Evolutionary conservation across 2,888 invertebrate genomes (phyloP).

Genomic region (Agriopis aurantiaria): DNA sequence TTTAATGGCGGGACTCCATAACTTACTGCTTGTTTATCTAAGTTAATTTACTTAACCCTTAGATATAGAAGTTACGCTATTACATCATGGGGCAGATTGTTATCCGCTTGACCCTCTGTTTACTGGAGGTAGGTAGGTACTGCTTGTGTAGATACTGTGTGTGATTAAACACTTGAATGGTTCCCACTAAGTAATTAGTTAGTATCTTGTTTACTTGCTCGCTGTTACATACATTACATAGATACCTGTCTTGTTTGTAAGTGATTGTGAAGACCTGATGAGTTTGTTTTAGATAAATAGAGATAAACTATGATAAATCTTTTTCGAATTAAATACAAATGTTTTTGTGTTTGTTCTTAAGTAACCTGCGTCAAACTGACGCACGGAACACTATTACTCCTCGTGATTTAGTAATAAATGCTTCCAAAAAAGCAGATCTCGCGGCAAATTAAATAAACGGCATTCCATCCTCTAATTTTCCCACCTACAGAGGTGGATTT

Average conservation of each 20-base stretch:
- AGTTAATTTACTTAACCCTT: conserved; percentile 32
- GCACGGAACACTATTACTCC: too few species aligned
- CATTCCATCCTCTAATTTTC: too few species aligned
- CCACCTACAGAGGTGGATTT: too few species aligned
- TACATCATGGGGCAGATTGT: conserved; percentile 13
- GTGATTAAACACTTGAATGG: conserved; percentile 25
- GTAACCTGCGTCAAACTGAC: background rate
- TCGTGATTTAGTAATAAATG: too few species aligned
- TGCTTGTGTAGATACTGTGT: conserved; percentile 9
- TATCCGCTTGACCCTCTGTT: conserved; percentile 32
- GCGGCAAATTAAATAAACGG: too few species aligned
- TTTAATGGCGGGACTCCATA: conserved; percentile 11
- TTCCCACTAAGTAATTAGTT: conserved; percentile 30
- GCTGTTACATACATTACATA: background rate
- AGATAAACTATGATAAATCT: background rate
- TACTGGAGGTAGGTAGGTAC: conserved; percentile 8
- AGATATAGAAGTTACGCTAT: conserved; percentile 22
- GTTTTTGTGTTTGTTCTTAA: too few species aligned
- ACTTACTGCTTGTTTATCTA: conserved; percentile 5
- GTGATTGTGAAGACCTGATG: background rate
- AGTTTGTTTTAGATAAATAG: background rate
- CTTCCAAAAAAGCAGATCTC: too few species aligned
- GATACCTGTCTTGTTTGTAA: background rate
- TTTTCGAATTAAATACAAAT: background rate
- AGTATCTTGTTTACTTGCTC: background rate